Conservation (phyloP, 2,797 vertebrate species). For the Gymnopithys bicolor region DNA sequence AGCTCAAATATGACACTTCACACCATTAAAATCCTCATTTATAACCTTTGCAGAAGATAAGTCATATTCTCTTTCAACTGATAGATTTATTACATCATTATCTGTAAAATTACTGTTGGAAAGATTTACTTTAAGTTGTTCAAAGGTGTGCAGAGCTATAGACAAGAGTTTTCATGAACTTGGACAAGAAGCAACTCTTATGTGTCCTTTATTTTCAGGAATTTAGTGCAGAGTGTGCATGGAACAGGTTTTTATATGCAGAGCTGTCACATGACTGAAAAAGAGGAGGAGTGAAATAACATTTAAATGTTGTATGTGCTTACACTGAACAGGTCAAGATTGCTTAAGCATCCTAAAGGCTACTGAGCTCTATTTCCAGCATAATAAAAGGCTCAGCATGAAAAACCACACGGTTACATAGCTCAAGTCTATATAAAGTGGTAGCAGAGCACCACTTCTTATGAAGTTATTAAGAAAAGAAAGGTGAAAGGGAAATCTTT, state of each 20-base stretch:
- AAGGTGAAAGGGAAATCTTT: not conserved
- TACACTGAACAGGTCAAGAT: not conserved
- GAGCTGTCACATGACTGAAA: not conserved
- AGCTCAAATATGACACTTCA: not conserved
- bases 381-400: not conserved
- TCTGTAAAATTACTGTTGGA: constrained; percentile 41
- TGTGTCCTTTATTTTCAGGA: not conserved
- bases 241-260: not conserved
- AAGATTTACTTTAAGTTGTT: not conserved
- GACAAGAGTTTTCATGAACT: not conserved
- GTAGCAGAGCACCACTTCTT: not conserved
- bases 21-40: constrained; percentile 11
- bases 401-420: not conserved
- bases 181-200: not conserved
- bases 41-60: not conserved
- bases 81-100: constrained; percentile 34
- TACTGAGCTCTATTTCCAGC: not conserved
- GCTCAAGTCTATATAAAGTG: not conserved
- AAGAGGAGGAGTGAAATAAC: not conserved
- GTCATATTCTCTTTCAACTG: not conserved
- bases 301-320: not conserved
- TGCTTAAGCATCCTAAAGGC: not conserved
- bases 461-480: not conserved
- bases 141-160: not conserved
- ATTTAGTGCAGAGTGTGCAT: not conserved